A percentile compares a stretch with the other conserved stretches of the same genome.
Conservation (phyloP, 2,113 vertebrate species). For the Macrotus californicus region DNA sequence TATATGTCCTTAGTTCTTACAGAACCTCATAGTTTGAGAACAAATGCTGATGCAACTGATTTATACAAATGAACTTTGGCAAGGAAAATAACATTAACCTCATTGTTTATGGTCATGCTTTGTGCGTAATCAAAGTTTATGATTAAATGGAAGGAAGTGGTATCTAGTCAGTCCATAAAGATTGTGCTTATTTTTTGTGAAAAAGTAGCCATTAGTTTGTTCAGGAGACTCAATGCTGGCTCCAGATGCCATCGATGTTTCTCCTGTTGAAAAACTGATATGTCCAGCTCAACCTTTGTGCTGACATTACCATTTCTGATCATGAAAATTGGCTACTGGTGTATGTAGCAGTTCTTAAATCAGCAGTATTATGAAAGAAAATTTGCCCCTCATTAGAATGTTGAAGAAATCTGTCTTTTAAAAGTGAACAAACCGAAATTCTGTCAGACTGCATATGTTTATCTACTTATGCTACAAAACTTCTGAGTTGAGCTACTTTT, state of each 20-base stretch:
- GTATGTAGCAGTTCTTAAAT: slow-evolving; percentile 59
- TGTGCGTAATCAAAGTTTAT: slow-evolving; percentile 88
- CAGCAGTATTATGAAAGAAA: slow-evolving; percentile 59
- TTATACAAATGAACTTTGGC: slow-evolving; percentile 92
- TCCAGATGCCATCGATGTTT: slow-evolving; percentile 50
- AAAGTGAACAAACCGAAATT: slow-evolving; percentile 57
- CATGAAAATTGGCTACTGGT: slow-evolving; percentile 64
- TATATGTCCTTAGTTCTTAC: slow-evolving; percentile 84
- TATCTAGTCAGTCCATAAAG: slow-evolving; percentile 82
- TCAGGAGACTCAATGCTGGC: slow-evolving; percentile 59
- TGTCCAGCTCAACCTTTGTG: slow-evolving; percentile 47
- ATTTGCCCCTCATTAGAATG: slow-evolving; percentile 67
- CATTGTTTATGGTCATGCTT: slow-evolving; percentile 89
- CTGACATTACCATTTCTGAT: slow-evolving; percentile 60
- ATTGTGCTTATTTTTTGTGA: slow-evolving; percentile 61
- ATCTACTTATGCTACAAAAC: slow-evolving; percentile 10
- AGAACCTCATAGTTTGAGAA: slow-evolving; percentile 87
- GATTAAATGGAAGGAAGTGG: slow-evolving; percentile 79
- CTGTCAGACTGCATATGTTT: neutral
- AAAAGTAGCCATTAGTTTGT: slow-evolving; percentile 50
- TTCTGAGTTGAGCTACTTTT: rapidly evolving
- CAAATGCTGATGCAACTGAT: slow-evolving; percentile 88
- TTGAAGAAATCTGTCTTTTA: slow-evolving; percentile 54
- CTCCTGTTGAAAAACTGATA: slow-evolving; percentile 67
- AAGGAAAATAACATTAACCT: slow-evolving; percentile 86